Percentiles rank a stretch among this genome's conserved stretches.
Conservation (phyloP, 1,140 invertebrate species). For the Ctenoplectra terminalis region DNA sequence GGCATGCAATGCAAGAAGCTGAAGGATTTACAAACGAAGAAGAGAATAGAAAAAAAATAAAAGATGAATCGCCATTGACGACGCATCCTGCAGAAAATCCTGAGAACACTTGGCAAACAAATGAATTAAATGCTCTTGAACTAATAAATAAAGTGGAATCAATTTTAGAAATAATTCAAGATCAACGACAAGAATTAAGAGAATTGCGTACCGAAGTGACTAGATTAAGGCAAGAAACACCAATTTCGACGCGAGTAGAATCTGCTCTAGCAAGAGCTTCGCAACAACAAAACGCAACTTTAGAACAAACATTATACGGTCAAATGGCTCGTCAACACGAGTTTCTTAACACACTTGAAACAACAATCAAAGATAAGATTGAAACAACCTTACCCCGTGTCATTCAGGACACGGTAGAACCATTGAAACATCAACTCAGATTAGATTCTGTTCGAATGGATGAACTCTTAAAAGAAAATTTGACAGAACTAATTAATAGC, state of each 20-base stretch:
- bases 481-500: constrained; percentile 89
- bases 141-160: constrained; percentile 75
- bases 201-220: constrained; percentile 77
- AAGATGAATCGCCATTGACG: constrained; percentile 62
- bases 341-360: constrained; percentile 85
- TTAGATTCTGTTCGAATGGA: constrained; percentile 90
- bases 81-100: constrained; percentile 39
- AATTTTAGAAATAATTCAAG: constrained; percentile 72
- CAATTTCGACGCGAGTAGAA: constrained; percentile 74
- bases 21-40: constrained; percentile 66
- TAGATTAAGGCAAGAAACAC: constrained; percentile 77
- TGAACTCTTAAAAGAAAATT: constrained; percentile 89
- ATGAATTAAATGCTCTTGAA: constrained; percentile 66
- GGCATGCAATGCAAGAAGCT: constrained; percentile 70
- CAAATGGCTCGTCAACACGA: constrained; percentile 81
- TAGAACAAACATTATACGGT: constrained; percentile 82
- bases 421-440: constrained; percentile 88
- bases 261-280: constrained; percentile 74
- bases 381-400: constrained; percentile 86
- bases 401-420: constrained; percentile 87
- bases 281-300: constrained; percentile 76
- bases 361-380: constrained; percentile 86
- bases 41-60: constrained; percentile 56
- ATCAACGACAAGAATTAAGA: constrained; percentile 75
- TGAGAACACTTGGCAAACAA: constrained; percentile 61